phyloP scores from a whole-genome alignment of 2,888 invertebrate species.

The Operophtera brumata region DNA sequence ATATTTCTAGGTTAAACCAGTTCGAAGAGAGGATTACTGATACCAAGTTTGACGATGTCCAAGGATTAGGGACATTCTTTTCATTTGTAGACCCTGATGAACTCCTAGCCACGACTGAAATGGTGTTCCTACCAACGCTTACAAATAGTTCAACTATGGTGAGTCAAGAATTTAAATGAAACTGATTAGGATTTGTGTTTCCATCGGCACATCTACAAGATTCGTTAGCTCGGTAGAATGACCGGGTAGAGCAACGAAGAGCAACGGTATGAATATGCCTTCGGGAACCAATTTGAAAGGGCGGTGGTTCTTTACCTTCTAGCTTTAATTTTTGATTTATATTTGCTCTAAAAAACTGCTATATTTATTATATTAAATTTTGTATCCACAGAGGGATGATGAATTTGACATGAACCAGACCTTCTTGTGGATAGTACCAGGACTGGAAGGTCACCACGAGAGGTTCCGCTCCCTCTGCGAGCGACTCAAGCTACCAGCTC shows the following conservation, averaged over 20 bases:
- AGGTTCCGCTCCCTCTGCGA: constrained; percentile 46
- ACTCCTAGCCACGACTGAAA: constrained; percentile 41
- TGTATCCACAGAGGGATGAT: constrained; percentile 43
- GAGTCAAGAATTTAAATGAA: too few species aligned
- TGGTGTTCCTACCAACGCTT: constrained; percentile 32
- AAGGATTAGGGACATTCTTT: constrained; percentile 43
- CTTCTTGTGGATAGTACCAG: constrained; percentile 52
- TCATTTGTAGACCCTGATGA: constrained; percentile 47
- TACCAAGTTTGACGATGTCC: constrained; percentile 18
- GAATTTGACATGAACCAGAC: constrained; percentile 41
- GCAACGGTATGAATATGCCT: too few species aligned
- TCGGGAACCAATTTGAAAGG: too few species aligned
- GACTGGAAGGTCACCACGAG: constrained; percentile 49
- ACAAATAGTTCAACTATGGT: constrained; percentile 23
- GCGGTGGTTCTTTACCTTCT: too few species aligned
- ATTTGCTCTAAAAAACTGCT: too few species aligned
- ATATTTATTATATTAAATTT: too few species aligned
- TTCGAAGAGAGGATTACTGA: constrained; percentile 29
- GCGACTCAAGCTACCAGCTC: constrained; percentile 48
- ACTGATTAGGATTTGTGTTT: too few species aligned
- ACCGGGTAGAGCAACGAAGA: too few species aligned
- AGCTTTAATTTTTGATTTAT: too few species aligned
- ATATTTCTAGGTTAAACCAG: constrained; percentile 31
- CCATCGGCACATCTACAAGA: too few species aligned
- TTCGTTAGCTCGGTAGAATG: too few species aligned